Evolutionary conservation across 1,140 invertebrate species (phyloP).

Genomic region (Prorops nasuta): DNA sequence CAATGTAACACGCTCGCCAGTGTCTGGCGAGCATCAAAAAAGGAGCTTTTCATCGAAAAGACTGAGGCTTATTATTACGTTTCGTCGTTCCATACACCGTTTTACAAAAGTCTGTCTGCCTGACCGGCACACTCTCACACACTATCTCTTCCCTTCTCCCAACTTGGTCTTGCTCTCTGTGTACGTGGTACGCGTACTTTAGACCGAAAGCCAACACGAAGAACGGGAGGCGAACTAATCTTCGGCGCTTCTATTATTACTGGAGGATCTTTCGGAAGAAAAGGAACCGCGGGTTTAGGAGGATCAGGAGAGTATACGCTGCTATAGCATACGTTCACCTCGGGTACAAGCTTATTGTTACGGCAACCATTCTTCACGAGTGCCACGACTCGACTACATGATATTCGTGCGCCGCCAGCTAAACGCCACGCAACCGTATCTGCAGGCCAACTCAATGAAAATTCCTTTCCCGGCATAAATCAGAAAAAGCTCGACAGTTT

Average conservation of each 20-base stretch:
- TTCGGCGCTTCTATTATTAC: slow-evolving; percentile 19
- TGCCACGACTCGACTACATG: slow-evolving; percentile 7
- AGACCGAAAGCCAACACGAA: no score
- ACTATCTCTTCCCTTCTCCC: no score
- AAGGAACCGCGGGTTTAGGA: not conserved
- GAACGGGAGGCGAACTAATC: slow-evolving; percentile 18
- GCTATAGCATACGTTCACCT: slow-evolving; percentile 6
- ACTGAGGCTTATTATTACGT: not conserved
- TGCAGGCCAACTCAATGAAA: no score
- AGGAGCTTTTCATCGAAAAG: not conserved
- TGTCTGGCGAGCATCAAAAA: not conserved
- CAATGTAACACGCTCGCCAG: slow-evolving; percentile 1
- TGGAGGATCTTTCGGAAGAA: not conserved
- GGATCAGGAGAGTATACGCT: slow-evolving; percentile 9
- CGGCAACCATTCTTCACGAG: not conserved
- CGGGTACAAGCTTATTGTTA: slow-evolving; percentile 18
- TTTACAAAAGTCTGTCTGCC: no score
- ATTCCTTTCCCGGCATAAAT: no score
- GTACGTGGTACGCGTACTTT: no score
- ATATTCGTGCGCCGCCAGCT: no score
- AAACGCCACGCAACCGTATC: no score
- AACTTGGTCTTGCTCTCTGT: no score
- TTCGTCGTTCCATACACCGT: not conserved
- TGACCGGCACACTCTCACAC: no score
- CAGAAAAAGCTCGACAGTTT: no score